These are phyloP conservation scores for Labeo catla DNA, from an alignment of 2,113 vertebrate genomes.

Conservation along the genomic window DNA sequence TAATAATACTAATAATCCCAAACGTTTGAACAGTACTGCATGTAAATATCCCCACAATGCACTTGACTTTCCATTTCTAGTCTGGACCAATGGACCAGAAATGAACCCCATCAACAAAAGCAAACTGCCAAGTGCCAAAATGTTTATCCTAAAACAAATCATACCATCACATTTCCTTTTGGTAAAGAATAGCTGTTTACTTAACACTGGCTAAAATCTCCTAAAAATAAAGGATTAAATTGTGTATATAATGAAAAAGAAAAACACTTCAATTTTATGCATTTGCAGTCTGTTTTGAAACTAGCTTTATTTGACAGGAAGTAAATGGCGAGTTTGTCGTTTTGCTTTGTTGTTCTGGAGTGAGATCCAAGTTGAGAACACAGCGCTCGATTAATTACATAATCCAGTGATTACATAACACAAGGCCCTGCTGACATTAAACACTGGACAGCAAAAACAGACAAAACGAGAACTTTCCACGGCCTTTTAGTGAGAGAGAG, in stretches of 20 bases:
- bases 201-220: neutral
- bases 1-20: no score
- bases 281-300: neutral
- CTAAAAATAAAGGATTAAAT: neutral
- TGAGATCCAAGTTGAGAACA: slow-evolving; percentile 7
- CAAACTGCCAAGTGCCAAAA: neutral
- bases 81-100: neutral
- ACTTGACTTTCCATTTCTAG: neutral
- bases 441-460: slow-evolving; percentile 11
- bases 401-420: slow-evolving; percentile 28
- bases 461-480: neutral
- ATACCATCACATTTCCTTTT: neutral
- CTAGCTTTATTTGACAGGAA: neutral
- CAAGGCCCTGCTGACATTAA: slow-evolving; percentile 44
- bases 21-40: no score
- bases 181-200: neutral
- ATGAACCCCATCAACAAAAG: neutral
- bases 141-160: neutral
- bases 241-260: neutral
- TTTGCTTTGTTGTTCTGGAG: neutral
- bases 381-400: neutral
- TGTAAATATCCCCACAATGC: neutral
- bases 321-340: neutral
- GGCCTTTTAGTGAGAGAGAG: neutral
- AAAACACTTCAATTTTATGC: neutral